A percentile compares a stretch with the other conserved stretches of the same genome.
Evolutionary conservation across 2,797 vertebrate species (phyloP).

Genomic region (Apodemus agrarius): DNA sequence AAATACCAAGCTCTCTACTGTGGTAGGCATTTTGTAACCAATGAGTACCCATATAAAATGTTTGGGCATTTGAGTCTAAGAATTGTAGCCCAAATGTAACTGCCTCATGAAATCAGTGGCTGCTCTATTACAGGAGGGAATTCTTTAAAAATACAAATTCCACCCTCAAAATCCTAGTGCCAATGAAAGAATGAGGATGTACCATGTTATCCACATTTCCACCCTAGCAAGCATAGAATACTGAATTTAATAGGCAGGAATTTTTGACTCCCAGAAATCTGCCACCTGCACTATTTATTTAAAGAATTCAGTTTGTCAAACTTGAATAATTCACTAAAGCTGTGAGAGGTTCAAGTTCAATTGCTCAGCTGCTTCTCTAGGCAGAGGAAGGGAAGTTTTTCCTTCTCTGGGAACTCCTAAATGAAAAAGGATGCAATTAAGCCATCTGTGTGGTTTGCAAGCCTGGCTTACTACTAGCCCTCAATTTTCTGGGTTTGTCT

Average conservation of each 20-base stretch:
- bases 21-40: background rate
- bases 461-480: constrained; percentile 7
- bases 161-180: constrained; percentile 21
- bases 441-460: constrained; percentile 61
- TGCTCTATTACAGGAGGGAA: constrained; percentile 35
- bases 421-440: constrained; percentile 64
- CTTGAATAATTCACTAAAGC: constrained; percentile 63
- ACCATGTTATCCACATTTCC: background rate
- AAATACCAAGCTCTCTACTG: background rate
- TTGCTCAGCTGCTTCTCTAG: constrained; percentile 62
- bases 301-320: constrained; percentile 64
- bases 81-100: background rate
- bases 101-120: constrained; percentile 52
- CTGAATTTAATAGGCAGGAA: constrained; percentile 64
- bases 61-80: constrained; percentile 58
- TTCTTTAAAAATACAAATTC: background rate
- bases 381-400: constrained; percentile 58
- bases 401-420: constrained; percentile 65
- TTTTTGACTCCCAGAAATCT: constrained; percentile 25
- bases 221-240: background rate
- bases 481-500: constrained; percentile 16
- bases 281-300: constrained; percentile 60
- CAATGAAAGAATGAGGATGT: background rate
- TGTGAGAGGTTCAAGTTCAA: constrained; percentile 41
- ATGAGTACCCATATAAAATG: background rate